These are phyloP conservation scores for Blennius ocellaris DNA, from an alignment of 2,113 vertebrate genomes.

Conservation along the genomic window DNA sequence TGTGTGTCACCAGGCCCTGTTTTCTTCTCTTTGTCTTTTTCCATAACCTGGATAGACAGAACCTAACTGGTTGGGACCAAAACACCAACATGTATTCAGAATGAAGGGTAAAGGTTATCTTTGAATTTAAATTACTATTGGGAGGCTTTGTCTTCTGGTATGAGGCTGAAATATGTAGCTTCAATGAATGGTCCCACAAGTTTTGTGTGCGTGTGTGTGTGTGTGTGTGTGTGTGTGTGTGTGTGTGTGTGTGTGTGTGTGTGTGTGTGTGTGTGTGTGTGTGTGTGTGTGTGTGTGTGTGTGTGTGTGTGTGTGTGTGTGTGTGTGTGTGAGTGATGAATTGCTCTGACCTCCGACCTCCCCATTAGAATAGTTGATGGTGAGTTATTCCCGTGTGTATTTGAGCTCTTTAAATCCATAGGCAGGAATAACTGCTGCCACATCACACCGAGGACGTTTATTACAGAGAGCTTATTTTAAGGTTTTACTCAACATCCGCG, in stretches of 20 bases:
- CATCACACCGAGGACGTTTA: slow-evolving; percentile 14
- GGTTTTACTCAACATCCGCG: neutral
- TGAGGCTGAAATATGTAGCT: too few relatives aligned
- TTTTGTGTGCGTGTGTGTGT: slow-evolving; percentile 1
- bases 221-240: neutral
- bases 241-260: neutral
- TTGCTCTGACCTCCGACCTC: slow-evolving; percentile 45
- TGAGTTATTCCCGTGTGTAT: slow-evolving; percentile 40
- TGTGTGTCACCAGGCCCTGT: too few relatives aligned
- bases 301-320: neutral
- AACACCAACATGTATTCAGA: too few relatives aligned
- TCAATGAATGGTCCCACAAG: too few relatives aligned
- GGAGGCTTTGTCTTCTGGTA: too few relatives aligned
- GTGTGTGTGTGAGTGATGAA: slow-evolving; percentile 30
- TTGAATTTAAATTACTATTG: too few relatives aligned
- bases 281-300: neutral
- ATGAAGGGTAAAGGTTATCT: too few relatives aligned
- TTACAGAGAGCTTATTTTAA: neutral
- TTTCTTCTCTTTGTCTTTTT: too few relatives aligned
- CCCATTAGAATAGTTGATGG: slow-evolving; percentile 32
- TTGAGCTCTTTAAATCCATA: slow-evolving; percentile 43
- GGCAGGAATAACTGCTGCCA: slow-evolving; percentile 28
- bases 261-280: neutral
- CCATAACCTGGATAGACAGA: too few relatives aligned
- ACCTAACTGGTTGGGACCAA: too few relatives aligned